Evolutionary conservation across 2,797 vertebrate species (phyloP).

Genomic region (Buphagus erythrorhynchus): DNA sequence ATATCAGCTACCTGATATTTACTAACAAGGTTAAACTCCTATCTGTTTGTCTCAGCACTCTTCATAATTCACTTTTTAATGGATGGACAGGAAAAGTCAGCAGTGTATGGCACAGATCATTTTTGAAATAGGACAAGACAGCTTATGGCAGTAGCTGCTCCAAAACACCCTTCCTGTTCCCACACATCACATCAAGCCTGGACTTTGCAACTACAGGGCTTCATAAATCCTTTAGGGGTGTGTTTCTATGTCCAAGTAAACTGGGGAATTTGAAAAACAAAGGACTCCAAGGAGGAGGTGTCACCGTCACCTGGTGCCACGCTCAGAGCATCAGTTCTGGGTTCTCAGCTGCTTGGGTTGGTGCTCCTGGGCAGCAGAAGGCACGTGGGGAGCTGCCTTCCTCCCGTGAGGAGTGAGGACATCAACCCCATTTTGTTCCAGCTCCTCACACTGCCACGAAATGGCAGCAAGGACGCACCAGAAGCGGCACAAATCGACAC

Average conservation of each 20-base stretch:
- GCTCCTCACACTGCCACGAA: neutral
- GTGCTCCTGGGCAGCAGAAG: neutral
- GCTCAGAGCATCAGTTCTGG: neutral
- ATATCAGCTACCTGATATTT: conserved; percentile 55
- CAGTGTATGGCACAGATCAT: conserved; percentile 37
- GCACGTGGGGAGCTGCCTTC: neutral
- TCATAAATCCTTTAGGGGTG: neutral
- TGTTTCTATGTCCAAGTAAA: neutral
- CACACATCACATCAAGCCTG: conserved; percentile 19
- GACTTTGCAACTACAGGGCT: neutral
- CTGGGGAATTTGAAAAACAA: neutral
- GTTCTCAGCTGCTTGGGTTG: neutral
- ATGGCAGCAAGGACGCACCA: neutral
- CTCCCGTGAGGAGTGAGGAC: neutral
- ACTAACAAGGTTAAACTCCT: conserved; percentile 63
- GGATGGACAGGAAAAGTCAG: conserved; percentile 61
- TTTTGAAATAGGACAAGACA: conserved; percentile 43
- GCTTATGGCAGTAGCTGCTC: neutral
- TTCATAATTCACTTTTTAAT: conserved; percentile 61
- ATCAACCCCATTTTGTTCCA: conserved; percentile 16
- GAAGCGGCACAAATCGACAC: neutral
- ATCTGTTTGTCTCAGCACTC: conserved; percentile 66
- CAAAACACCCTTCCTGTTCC: neutral
- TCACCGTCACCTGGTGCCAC: neutral
- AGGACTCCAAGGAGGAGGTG: conserved; percentile 30